These are phyloP conservation scores for Vireo griseus DNA, from an alignment of 2,797 vertebrate genomes.

Conservation along the genomic window DNA sequence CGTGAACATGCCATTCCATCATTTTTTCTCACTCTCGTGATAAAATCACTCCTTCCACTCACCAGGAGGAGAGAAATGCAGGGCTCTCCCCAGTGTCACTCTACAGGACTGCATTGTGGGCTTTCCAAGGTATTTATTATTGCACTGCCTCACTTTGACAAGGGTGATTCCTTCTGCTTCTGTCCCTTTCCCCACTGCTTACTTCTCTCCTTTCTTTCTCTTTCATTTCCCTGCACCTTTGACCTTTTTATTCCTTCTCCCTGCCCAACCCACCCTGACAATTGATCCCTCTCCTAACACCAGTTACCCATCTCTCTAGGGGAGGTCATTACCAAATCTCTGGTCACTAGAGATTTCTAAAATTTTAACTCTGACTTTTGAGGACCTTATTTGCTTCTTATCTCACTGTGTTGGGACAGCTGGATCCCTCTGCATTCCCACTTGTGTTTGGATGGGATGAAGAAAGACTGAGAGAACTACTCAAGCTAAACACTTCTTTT, in stretches of 20 bases:
- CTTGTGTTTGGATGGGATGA: neutral
- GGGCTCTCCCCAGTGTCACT: neutral
- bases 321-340: neutral
- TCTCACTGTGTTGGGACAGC: neutral
- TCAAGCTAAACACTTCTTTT: neutral
- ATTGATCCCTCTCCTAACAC: neutral
- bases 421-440: neutral
- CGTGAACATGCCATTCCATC: neutral
- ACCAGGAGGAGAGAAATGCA: neutral
- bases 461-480: neutral
- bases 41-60: slow-evolving; percentile 7
- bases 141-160: neutral
- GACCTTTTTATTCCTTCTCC: neutral
- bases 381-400: neutral
- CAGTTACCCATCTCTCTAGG: neutral
- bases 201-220: neutral
- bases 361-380: neutral
- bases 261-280: neutral
- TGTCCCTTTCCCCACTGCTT: neutral
- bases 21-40: neutral
- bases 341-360: neutral
- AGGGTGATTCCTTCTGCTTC: neutral
- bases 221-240: neutral
- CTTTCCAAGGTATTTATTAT: neutral
- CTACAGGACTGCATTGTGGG: neutral